phyloP scores from a whole-genome alignment of 2,888 invertebrate genomes.

The Acronicta psi region DNA sequence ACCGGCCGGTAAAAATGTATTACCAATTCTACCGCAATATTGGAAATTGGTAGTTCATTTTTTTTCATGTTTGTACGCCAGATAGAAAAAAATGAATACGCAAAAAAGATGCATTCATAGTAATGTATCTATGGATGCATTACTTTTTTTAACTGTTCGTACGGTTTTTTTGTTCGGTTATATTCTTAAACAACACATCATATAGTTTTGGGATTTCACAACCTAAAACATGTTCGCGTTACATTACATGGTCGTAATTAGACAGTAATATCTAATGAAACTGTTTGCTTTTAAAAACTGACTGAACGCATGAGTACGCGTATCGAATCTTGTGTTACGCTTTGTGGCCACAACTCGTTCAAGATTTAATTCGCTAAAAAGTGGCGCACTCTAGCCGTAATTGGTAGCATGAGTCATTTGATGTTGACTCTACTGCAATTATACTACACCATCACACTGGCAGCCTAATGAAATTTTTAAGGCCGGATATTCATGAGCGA shows the following conservation, averaged over 20 bases:
- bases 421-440: slow-evolving; percentile 28
- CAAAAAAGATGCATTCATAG: too few species aligned
- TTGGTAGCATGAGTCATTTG: slow-evolving; percentile 39
- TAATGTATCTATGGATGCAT: too few species aligned
- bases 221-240: slow-evolving; percentile 1
- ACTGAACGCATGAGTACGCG: slow-evolving; percentile 60
- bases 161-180: too few species aligned
- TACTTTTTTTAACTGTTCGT: too few species aligned
- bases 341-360: slow-evolving; percentile 54
- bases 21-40: too few species aligned
- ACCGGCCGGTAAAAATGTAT: too few species aligned
- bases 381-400: slow-evolving; percentile 33
- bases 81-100: too few species aligned
- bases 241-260: slow-evolving; percentile 27
- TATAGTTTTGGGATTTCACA: neutral
- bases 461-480: slow-evolving; percentile 16
- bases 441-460: slow-evolving; percentile 10
- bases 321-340: slow-evolving; percentile 61
- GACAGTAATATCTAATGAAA: slow-evolving; percentile 35
- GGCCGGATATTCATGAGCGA: slow-evolving; percentile 1
- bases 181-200: too few species aligned
- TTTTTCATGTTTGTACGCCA: too few species aligned
- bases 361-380: slow-evolving; percentile 46
- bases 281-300: slow-evolving; percentile 55
- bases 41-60: too few species aligned